Base-by-base conservation (phyloP, 2,113 vertebrate genomes). In the Ceyx cyanopectus region DNA sequence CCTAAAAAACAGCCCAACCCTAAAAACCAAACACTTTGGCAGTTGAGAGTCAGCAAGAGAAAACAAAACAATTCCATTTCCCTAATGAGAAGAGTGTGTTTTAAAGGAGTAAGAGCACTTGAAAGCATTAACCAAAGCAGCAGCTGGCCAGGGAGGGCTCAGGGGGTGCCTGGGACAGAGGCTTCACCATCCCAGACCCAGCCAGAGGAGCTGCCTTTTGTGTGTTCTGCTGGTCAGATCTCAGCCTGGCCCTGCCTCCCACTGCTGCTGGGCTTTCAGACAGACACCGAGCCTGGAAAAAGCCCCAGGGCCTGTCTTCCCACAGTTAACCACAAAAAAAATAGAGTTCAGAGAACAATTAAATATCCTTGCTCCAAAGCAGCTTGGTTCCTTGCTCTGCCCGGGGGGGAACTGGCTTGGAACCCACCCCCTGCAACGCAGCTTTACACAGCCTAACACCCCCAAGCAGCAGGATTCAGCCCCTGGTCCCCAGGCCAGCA, bases 281-380 rank as follows among this genome's bases (percentile, higher is more conserved):
- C 43, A 66, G 29, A 15, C 80, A 58, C 65, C 29, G 56, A 41
- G 66, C 40, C 66, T 80, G 88, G 79, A 90, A 85, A 66, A 92
- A 70, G 19, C 87, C 84, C 53, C 1, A 0, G 12, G 60, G 54
- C 70, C 32, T 8, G 2, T 60, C 17, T 34, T 89, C 40, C 32
- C 57, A 2, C 6, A 14, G 37, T 37, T 5, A 56, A 0, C 3
- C 0, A 24, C 0, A 0, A 19, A 67, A 37, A 68, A 61, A 61
- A 37, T 10, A 66, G 16, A 34, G 21, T 16, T 72, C n/a, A 6
- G 48, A 79, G 45, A 79, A 85, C 90, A 87, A 57, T 72, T 24
- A 57, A 65, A 27, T 75, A 7, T 0, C 0, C 0, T 69, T 68
- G 29, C 27, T 69, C 14, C 74, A 51, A 22, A 56, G 46, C 40